phyloP scores from a whole-genome alignment of 1,140 invertebrate species.

The Danaus melanippus region DNA sequence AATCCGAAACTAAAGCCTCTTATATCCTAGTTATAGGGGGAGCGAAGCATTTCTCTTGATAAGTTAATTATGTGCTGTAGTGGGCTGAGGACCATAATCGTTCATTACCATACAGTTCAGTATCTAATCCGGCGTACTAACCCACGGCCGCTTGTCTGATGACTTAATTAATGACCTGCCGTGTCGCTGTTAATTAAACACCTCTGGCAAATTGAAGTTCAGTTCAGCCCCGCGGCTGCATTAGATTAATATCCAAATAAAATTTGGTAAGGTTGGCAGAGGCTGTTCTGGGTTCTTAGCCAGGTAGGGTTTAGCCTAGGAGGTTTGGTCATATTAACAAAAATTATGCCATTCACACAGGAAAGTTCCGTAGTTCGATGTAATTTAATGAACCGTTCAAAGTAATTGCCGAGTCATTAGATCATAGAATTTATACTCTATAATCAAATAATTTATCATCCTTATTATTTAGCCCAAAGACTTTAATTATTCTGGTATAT shows the following conservation, averaged over 20 bases:
- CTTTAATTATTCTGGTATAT: no score
- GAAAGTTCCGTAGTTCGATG: no score
- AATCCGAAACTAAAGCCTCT: constrained; percentile 9
- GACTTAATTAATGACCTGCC: constrained; percentile 67
- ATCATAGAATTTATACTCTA: no score
- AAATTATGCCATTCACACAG: no score
- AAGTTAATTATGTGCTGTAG: constrained; percentile 28
- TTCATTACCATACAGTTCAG: constrained; percentile 50
- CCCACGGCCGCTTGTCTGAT: constrained; percentile 54
- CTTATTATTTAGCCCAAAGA: no score
- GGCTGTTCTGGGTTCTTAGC: no score
- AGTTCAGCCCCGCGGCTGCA: constrained; percentile 37
- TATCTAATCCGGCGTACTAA: constrained; percentile 51
- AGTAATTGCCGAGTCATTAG: no score
- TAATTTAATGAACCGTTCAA: no score
- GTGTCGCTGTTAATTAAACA: constrained; percentile 65
- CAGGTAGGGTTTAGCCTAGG: no score
- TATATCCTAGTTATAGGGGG: constrained; percentile 15
- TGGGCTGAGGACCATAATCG: constrained; percentile 37
- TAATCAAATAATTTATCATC: no score
- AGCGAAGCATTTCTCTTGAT: constrained; percentile 22
- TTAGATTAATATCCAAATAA: constrained; percentile 57
- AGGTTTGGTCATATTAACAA: no score
- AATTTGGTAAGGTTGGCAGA: constrained; percentile 17
- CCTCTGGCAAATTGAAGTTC: constrained; percentile 59